Base-by-base conservation (phyloP, 2,113 vertebrate species). In the Henicopernis longicauda region DNA sequence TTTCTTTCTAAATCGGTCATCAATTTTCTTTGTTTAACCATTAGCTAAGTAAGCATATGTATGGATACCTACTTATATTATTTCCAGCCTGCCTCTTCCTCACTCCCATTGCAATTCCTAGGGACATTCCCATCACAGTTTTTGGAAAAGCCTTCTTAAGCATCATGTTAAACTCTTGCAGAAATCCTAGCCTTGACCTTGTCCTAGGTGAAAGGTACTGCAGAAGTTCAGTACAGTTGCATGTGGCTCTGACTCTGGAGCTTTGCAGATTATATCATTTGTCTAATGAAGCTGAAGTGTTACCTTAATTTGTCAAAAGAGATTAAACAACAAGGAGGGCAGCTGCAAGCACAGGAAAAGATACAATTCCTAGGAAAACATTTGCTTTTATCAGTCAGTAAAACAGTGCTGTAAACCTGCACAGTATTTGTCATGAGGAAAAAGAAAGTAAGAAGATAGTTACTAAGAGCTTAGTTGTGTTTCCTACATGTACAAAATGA, bases 341-440 rank as follows among this genome's bases (percentile, higher is more conserved):
- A 84, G 9, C 52, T 81, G 32, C 36, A 63, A 96, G 57, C 61
- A 69, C 76, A 86, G 23, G 34, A 84, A 84, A 78, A 91, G 19
- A 47, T 44, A 36, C 12, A 59, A 34, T 72, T 91, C 59, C 73
- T 86, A 71, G 54, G 57, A 92, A 93, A 89, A 79, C 5, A 61
- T 76, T 92, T 90, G 36, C 61, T 84, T 95, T 93, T 63, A 58
- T 84, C 44, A 45, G 31, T 61, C 47, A 89, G 34, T 89, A 79
- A 84, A 84, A 65, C 32, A 78, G 18, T 8, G 2, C 49, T 88
- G 32, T 78, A 78, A 91, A 74, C 71, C 47, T 72, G 47, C 45
- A 27, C 17, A 72, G 0, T 50, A 72, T 77, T 89, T 94, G n/a
- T 58, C 55, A 58, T 0, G 0, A 23, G 8, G 13, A 1, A n/a